A percentile compares a stretch with the other conserved stretches of the same genome.
Conservation (phyloP, 1,140 invertebrate species). For the Zaprionus lachaisei region DNA sequence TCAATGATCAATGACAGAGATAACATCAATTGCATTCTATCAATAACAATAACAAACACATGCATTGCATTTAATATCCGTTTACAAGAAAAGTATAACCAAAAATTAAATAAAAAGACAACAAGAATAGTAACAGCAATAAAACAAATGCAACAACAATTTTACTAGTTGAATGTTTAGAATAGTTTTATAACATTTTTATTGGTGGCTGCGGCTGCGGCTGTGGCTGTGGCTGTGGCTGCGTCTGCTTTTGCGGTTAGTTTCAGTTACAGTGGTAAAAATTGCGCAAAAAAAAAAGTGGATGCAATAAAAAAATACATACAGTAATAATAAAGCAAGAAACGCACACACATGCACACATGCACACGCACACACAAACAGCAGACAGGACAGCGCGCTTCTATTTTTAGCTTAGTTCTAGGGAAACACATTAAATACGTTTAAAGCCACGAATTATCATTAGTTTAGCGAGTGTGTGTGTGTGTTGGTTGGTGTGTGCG, state of each 20-base stretch:
- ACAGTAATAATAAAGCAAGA: constrained; percentile 1
- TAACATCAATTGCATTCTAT: constrained; percentile 15
- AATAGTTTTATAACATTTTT: constrained; percentile 39
- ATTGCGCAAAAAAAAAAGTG: neutral
- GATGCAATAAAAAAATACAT: constrained; percentile 21
- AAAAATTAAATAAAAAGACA: neutral
- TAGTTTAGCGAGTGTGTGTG: constrained; percentile 45
- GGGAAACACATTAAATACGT: constrained; percentile 51
- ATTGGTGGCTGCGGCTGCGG: constrained; percentile 38
- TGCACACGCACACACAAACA: neutral
- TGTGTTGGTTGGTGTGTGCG: constrained; percentile 11
- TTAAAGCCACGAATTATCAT: constrained; percentile 68
- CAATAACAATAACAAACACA: constrained; percentile 20
- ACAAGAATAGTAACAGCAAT: constrained; percentile 1
- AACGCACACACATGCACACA: neutral
- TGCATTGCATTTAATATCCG: constrained; percentile 36
- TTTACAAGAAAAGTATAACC: constrained; percentile 13
- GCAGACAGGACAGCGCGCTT: constrained; percentile 5
- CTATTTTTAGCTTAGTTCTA: constrained; percentile 21
- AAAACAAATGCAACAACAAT: constrained; percentile 3
- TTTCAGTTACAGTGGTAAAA: constrained; percentile 23
- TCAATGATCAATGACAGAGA: constrained; percentile 23
- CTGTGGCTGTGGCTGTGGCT: neutral
- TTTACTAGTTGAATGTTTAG: constrained; percentile 12
- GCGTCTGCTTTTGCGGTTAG: constrained; percentile 33